Evolutionary conservation across 2,113 vertebrate genomes (phyloP).

Genomic region (Sphyrna mokarran): DNA sequence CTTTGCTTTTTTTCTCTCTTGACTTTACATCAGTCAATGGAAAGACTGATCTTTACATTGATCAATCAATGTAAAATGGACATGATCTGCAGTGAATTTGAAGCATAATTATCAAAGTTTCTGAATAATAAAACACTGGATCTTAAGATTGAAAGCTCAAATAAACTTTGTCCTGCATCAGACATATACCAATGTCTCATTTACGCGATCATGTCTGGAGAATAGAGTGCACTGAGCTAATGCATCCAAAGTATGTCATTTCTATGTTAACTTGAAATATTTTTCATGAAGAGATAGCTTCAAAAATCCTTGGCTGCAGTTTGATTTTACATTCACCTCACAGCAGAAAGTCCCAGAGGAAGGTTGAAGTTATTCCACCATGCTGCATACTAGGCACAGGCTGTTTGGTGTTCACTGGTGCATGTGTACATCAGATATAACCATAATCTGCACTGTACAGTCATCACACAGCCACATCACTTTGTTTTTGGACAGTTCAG

Average conservation of each 20-base stretch:
- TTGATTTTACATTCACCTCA: neutral
- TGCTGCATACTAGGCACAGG: neutral
- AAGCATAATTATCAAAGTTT: neutral
- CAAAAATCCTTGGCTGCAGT: neutral
- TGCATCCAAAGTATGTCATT: neutral
- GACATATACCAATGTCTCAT: neutral
- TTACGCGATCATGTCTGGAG: neutral
- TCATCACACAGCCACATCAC: neutral
- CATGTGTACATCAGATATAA: neutral
- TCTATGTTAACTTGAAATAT: constrained; percentile 8
- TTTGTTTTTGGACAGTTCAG: neutral
- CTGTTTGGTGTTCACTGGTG: neutral
- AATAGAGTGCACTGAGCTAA: neutral
- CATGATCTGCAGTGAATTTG: neutral
- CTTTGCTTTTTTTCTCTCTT: too few relatives aligned
- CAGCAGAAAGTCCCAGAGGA: neutral
- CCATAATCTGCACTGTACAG: neutral
- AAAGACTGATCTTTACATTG: too few relatives aligned
- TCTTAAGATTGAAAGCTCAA: neutral
- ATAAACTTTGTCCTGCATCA: neutral
- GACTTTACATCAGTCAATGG: too few relatives aligned
- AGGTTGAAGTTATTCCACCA: neutral
- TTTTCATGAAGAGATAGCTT: neutral
- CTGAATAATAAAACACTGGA: neutral
- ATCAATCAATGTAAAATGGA: neutral